A percentile compares a stretch with the other conserved stretches of the same genome.
These are phyloP conservation scores for Laterallus jamaicensis DNA, from an alignment of 2,113 vertebrate genomes.

Conservation along the genomic window DNA sequence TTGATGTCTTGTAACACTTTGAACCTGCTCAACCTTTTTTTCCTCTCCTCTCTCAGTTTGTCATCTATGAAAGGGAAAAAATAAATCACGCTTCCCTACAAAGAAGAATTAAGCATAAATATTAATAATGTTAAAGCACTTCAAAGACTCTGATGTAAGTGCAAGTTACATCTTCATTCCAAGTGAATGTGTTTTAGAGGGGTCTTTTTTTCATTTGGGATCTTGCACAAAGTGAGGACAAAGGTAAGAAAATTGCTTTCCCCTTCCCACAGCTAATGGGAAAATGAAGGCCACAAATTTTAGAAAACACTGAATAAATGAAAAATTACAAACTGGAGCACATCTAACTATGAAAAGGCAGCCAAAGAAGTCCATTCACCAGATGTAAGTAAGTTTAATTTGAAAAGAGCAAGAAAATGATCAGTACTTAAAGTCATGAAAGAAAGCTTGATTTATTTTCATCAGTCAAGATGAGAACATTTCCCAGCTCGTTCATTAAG, in stretches of 20 bases:
- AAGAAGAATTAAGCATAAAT: not conserved
- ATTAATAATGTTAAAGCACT: not conserved
- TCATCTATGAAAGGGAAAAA: not conserved
- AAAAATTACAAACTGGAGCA: not conserved
- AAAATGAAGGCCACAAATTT: slow-evolving; percentile 32
- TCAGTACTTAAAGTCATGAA: accelerated
- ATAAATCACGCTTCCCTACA: not conserved
- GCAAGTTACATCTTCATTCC: not conserved
- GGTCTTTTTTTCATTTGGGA: not conserved
- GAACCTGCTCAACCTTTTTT: not conserved
- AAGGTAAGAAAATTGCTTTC: not conserved
- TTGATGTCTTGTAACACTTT: not conserved
- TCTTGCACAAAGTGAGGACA: slow-evolving; percentile 4
- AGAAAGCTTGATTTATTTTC: not conserved
- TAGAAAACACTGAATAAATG: slow-evolving; percentile 31
- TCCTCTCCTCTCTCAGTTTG: not conserved
- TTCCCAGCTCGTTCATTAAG: not conserved
- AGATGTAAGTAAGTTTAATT: not conserved
- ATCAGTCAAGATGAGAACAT: not conserved
- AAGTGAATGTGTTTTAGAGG: not conserved
- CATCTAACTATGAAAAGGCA: not conserved
- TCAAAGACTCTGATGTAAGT: not conserved
- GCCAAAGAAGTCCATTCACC: not conserved
- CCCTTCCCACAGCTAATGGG: not conserved
- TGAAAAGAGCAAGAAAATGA: not conserved